Base-by-base conservation (phyloP, 1,140 invertebrate genomes). In the Sinella curviseta region DNA sequence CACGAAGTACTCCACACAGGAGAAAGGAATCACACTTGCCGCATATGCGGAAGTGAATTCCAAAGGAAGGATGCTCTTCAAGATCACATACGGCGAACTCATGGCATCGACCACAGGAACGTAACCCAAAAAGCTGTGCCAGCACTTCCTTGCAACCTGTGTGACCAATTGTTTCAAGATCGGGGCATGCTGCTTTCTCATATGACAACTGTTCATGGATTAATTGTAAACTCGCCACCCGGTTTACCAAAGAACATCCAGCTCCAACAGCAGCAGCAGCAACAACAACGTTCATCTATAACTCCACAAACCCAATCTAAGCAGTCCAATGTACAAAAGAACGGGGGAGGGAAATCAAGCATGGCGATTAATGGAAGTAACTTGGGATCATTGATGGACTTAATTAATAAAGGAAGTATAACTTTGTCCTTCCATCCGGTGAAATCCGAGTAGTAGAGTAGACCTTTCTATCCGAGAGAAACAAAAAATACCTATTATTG, bases 61-160 rank as follows among this genome's bases (percentile, higher is more conserved):
- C 82, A 78, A 0, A 17, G 82, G n/a, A 80, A 78, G 34, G 76
- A 80, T 34, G 77, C 77, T 14, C 65, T 80, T 16, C 82, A 82
- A 70, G 82, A 82, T 77, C 82, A 83, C 35, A 78, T 82, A 0
- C 57, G 82, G 12, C 35, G 81, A 39, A 79, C 81, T 36, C 82
- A 83, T 79, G 76, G 78, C 17, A 57, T 55, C 54, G 55, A 73
- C 3, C 24, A 57, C 36, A 26, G 34, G 17, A 65, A 70, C 20
- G 48, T 8, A 8, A 34, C 14, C 36, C n/a, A 1, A 1, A 73
- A 77, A 31, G 4, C 74, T 12, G 31, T 28, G 1, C 77, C 73
- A 1, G 60, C 79, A 39, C 73, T 77, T 36, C 80, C 82, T 0
- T 83, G 82, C 65, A 80, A 78, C 34, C 79, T 83, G 20, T 83